Conservation (phyloP, 2,888 invertebrate genomes). For the Thelaira solivaga region DNA sequence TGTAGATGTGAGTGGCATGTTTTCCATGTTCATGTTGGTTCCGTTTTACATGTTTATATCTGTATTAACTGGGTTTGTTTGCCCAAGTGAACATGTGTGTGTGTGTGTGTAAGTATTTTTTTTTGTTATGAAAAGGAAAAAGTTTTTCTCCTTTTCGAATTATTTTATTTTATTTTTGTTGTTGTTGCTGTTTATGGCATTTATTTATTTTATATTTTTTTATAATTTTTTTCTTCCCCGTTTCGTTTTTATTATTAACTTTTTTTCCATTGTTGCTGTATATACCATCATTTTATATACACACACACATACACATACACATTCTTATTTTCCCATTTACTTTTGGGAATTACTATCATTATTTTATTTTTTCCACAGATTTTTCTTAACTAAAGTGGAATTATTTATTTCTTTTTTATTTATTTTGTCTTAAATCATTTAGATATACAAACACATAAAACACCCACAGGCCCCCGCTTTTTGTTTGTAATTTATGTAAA, state of each 20-base stretch:
- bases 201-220: slow-evolving; percentile 64
- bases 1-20: slow-evolving; percentile 25
- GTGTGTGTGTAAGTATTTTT: slow-evolving; percentile 18
- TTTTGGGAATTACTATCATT: slow-evolving; percentile 67
- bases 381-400: slow-evolving; percentile 36
- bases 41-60: slow-evolving; percentile 50
- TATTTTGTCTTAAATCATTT: too few species aligned
- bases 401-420: slow-evolving; percentile 51
- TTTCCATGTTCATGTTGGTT: slow-evolving; percentile 18
- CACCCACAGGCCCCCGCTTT: too few species aligned
- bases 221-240: slow-evolving; percentile 65
- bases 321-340: slow-evolving; percentile 47
- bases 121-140: neutral
- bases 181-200: slow-evolving; percentile 57
- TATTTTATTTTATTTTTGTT: neutral
- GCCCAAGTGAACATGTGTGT: too few species aligned
- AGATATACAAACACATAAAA: too few species aligned
- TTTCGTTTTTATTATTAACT: slow-evolving; percentile 65
- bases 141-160: slow-evolving; percentile 36
- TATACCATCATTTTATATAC: neutral
- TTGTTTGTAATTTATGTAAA: too few species aligned
- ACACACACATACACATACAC: slow-evolving; percentile 8
- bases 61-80: slow-evolving; percentile 35
- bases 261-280: too few species aligned
- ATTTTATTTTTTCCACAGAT: slow-evolving; percentile 57